Percentiles rank a stretch among this genome's conserved stretches.
Conservation (phyloP, 2,797 vertebrate genomes). For the Lithobates pipiens region DNA sequence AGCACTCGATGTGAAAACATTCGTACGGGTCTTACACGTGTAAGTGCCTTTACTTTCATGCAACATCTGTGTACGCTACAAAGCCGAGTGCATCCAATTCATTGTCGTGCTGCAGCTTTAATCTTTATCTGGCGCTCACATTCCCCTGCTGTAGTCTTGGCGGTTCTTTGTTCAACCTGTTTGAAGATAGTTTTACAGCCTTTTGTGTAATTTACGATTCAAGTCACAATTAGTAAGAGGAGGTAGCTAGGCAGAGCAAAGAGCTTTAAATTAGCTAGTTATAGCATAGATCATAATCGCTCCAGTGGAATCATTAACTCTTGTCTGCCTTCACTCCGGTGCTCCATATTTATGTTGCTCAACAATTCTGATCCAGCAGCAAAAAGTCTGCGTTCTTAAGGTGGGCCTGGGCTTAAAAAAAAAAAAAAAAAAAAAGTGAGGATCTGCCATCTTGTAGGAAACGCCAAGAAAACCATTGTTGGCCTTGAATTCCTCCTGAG, state of each 20-base stretch:
- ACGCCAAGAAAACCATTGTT: too few species aligned
- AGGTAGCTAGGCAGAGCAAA: constrained; percentile 67
- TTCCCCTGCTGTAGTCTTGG: constrained; percentile 1
- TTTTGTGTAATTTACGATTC: constrained; percentile 69
- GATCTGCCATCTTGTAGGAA: too few species aligned
- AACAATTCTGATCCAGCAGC: too few species aligned
- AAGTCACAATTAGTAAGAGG: constrained; percentile 73
- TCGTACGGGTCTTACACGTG: constrained; percentile 18
- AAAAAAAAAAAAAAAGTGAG: too few species aligned
- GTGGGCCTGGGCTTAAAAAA: too few species aligned
- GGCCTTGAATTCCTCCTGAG: too few species aligned
- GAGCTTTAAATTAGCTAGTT: constrained; percentile 71
- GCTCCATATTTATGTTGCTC: neutral
- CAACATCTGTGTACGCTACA: constrained; percentile 45
- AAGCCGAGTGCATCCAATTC: constrained; percentile 46
- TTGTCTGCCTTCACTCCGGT: neutral
- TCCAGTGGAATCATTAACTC: constrained; percentile 69
- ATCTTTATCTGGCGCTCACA: constrained; percentile 43
- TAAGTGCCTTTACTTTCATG: constrained; percentile 34
- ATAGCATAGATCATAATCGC: constrained; percentile 64
- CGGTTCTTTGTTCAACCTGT: constrained; percentile 59
- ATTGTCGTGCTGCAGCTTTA: constrained; percentile 32
- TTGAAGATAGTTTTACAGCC: constrained; percentile 63
- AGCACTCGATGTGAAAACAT: constrained; percentile 14
- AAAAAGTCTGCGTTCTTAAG: too few species aligned